These are phyloP conservation scores for Agrilus biguttatus DNA, from an alignment of 2,888 invertebrate species.

Conservation along the genomic window DNA sequence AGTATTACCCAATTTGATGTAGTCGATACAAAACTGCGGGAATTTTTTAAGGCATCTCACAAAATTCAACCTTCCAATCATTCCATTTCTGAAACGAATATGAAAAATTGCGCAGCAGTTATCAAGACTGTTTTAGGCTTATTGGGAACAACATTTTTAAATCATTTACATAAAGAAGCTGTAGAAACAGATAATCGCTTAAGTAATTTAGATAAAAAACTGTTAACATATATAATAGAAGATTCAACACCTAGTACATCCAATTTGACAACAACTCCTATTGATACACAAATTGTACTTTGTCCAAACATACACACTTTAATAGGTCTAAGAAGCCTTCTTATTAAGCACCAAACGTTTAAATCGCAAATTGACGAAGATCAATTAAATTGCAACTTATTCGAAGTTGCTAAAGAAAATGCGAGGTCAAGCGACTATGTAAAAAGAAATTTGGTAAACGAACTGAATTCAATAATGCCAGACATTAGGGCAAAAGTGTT, in stretches of 20 bases:
- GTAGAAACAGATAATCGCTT: slow-evolving; percentile 2
- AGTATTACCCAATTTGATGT: neutral
- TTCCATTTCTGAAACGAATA: neutral
- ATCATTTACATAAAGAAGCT: neutral
- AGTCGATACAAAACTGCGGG: slow-evolving; percentile 7
- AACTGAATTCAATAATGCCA: slow-evolving; percentile 3
- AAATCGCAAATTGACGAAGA: slow-evolving; percentile 7
- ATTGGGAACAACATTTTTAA: slow-evolving; percentile 2
- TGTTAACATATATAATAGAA: neutral
- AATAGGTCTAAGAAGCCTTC: slow-evolving; percentile 14
- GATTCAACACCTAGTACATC: neutral
- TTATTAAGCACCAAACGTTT: slow-evolving; percentile 12
- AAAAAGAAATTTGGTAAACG: too few relatives aligned
- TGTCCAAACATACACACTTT: slow-evolving; percentile 15
- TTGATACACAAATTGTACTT: slow-evolving; percentile 2
- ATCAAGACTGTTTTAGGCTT: slow-evolving; percentile 6
- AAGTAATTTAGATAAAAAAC: slow-evolving; percentile 5
- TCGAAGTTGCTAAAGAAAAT: neutral
- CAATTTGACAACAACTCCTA: neutral
- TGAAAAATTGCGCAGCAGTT: slow-evolving; percentile 1
- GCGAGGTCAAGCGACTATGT: neutral
- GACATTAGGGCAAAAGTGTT: neutral
- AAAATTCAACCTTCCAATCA: slow-evolving; percentile 6
- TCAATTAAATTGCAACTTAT: neutral
- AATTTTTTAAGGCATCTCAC: slow-evolving; percentile 10